These are phyloP conservation scores for Masnerella sp. DNA, from an alignment of 2,888 invertebrate species.

Conservation along the genomic window DNA sequence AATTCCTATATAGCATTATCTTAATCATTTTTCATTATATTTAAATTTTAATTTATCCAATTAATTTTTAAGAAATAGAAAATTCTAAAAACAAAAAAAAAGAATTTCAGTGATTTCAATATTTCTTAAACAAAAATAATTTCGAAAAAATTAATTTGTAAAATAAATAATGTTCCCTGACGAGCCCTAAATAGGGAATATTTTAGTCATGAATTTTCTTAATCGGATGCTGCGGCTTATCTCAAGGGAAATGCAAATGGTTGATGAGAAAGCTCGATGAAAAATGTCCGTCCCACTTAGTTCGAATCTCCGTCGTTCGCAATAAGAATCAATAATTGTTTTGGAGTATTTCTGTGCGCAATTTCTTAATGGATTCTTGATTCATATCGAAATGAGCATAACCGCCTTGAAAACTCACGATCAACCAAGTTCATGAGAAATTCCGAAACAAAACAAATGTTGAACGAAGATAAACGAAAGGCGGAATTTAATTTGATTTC, in stretches of 20 bases:
- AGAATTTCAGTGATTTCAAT: too few relatives aligned
- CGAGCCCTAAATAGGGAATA: conserved; percentile 29
- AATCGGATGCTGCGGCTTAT: conserved; percentile 52
- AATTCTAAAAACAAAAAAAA: too few relatives aligned
- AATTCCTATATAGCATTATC: too few relatives aligned
- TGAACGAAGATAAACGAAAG: conserved; percentile 1
- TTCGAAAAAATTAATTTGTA: too few relatives aligned
- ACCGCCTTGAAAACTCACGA: too few relatives aligned
- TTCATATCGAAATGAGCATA: too few relatives aligned
- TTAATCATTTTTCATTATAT: too few relatives aligned
- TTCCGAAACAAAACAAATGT: neutral
- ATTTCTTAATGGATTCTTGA: conserved; percentile 37
- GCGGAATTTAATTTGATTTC: conserved; percentile 21
- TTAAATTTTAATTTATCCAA: too few relatives aligned
- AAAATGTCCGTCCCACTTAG: too few relatives aligned
- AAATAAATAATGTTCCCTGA: conserved; percentile 17
- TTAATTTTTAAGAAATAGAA: too few relatives aligned
- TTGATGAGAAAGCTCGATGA: conserved; percentile 51
- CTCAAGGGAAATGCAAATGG: conserved; percentile 53
- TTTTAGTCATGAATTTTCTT: conserved; percentile 43
- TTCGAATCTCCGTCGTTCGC: conserved; percentile 11
- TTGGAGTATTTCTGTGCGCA: conserved; percentile 15
- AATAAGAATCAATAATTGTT: conserved; percentile 42
- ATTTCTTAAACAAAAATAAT: too few relatives aligned
- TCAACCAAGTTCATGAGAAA: too few relatives aligned